phyloP scores from a whole-genome alignment of 2,113 vertebrate genomes.

The Cyphomyrus discorhynchus region DNA sequence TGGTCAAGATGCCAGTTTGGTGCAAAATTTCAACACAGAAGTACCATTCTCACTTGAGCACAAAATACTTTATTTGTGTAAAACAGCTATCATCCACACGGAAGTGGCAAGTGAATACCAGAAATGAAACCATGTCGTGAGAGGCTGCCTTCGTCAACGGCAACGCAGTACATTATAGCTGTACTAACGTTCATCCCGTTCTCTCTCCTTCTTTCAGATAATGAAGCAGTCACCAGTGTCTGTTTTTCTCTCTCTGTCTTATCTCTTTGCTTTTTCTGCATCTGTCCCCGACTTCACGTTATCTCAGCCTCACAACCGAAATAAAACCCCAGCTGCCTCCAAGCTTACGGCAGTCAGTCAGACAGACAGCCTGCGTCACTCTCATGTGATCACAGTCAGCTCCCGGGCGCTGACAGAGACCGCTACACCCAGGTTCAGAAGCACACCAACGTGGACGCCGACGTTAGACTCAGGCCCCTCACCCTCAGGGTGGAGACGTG shows the following conservation, averaged over 20 bases:
- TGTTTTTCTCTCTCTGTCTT: slow-evolving; percentile 27
- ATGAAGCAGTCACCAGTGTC: slow-evolving; percentile 22
- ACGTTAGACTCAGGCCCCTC: not conserved
- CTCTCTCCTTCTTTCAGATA: slow-evolving; percentile 19
- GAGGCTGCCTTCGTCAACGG: not conserved
- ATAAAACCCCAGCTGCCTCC: not conserved
- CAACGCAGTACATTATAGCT: not conserved
- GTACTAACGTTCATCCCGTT: not conserved
- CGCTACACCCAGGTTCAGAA: not conserved
- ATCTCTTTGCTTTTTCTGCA: slow-evolving; percentile 18
- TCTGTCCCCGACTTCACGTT: not conserved
- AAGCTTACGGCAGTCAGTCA: not conserved
- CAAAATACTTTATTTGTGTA: not conserved
- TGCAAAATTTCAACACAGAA: not conserved
- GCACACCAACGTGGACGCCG: not conserved
- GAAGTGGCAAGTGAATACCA: not conserved
- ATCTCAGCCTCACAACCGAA: not conserved
- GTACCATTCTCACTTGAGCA: not conserved
- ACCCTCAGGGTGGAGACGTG: not conserved
- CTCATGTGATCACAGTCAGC: not conserved
- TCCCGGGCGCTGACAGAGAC: not conserved
- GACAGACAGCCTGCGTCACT: not conserved
- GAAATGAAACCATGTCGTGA: not conserved
- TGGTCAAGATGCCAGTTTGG: not conserved
- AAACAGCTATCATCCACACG: not conserved